Evolutionary conservation across 2,797 vertebrate species (phyloP).

Genomic region (Semaprochilodus insignis): DNA sequence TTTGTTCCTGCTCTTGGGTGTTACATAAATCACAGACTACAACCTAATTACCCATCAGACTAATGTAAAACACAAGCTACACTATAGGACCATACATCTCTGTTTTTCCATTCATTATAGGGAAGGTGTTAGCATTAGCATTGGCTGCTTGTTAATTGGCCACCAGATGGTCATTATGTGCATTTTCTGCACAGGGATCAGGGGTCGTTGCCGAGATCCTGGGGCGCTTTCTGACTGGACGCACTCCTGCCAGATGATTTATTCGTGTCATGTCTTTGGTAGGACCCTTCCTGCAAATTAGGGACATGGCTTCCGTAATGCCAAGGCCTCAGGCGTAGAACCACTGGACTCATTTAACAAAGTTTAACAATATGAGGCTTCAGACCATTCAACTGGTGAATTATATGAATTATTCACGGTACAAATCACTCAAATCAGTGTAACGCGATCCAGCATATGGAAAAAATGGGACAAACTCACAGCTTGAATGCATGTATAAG

Average conservation of each 20-base stretch:
- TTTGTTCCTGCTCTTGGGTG: slow-evolving; percentile 4
- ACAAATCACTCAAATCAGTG: slow-evolving; percentile 27
- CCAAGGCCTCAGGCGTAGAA: slow-evolving; percentile 34
- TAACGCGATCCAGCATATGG: slow-evolving; percentile 11
- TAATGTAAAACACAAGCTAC: slow-evolving; percentile 48
- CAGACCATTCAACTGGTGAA: slow-evolving; percentile 18
- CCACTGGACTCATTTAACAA: slow-evolving; percentile 45
- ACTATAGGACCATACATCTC: slow-evolving; percentile 44
- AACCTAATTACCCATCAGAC: slow-evolving; percentile 40
- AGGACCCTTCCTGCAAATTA: slow-evolving; percentile 45
- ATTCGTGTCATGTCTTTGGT: slow-evolving; percentile 50
- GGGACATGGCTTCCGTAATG: slow-evolving; percentile 28
- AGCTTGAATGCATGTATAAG: not conserved
- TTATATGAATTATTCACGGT: slow-evolving; percentile 33
- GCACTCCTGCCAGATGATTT: slow-evolving; percentile 56
- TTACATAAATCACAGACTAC: slow-evolving; percentile 47
- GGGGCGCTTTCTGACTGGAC: slow-evolving; percentile 42
- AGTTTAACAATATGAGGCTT: slow-evolving; percentile 45
- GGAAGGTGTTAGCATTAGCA: slow-evolving; percentile 55
- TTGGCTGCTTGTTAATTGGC: slow-evolving; percentile 52
- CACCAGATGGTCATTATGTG: slow-evolving; percentile 61
- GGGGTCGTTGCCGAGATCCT: slow-evolving; percentile 47
- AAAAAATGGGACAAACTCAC: slow-evolving; percentile 6
- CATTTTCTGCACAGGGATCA: slow-evolving; percentile 46
- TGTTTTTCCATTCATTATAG: slow-evolving; percentile 51